Evolutionary conservation across 2,797 vertebrate species (phyloP).

Genomic region (Limosa lapponica): DNA sequence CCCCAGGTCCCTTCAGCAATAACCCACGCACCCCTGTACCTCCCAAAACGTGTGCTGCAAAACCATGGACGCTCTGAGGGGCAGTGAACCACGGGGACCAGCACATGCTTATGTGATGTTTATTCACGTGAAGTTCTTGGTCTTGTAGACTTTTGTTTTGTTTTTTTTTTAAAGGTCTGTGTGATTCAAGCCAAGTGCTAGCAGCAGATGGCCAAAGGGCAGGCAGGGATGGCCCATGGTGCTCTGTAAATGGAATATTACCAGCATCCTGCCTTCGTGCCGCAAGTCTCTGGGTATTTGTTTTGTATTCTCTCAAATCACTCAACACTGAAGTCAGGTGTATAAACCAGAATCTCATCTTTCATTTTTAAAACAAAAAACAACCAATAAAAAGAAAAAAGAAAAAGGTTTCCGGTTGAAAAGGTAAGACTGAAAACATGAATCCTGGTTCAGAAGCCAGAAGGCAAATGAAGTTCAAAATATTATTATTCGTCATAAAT

Average conservation of each 20-base stretch:
- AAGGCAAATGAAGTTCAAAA: constrained; percentile 20
- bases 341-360: background rate
- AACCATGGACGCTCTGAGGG: background rate
- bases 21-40: background rate
- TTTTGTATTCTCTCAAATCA: background rate
- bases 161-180: background rate
- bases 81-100: background rate
- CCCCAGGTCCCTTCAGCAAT: background rate
- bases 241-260: constrained; percentile 49
- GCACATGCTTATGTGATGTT: background rate
- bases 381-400: background rate
- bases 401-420: background rate
- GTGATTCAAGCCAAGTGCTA: background rate
- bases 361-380: constrained; percentile 13
- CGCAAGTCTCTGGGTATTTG: constrained; percentile 6
- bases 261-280: background rate
- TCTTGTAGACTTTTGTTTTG: background rate
- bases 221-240: constrained; percentile 17
- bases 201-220: constrained; percentile 58
- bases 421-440: background rate
- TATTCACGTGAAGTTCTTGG: background rate
- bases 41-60: background rate
- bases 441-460: background rate
- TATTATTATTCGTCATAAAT: constrained; percentile 32
- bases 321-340: background rate